Percentiles rank a stretch among this genome's conserved stretches.
phyloP scores from a whole-genome alignment of 2,797 vertebrate species.

The Poeciliopsis presidionis region DNA sequence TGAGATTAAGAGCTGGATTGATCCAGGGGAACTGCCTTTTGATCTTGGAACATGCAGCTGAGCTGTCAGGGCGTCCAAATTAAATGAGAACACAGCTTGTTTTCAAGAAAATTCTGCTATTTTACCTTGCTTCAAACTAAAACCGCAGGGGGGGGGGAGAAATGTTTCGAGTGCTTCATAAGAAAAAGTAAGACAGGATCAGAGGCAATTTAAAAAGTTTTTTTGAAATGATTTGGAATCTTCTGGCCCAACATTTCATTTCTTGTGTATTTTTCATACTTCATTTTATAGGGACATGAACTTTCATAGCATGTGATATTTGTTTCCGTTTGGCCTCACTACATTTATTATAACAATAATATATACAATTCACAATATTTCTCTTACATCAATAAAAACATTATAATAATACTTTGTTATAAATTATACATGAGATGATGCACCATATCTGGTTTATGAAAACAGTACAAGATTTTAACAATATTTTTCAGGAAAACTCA shows the following conservation, averaged over 20 bases:
- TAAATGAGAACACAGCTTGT: background rate
- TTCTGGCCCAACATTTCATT: background rate
- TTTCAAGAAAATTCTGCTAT: background rate
- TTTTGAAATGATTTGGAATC: background rate
- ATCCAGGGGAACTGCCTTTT: conserved; percentile 10
- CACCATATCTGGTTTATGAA: background rate
- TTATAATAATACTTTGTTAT: no score
- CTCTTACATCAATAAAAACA: no score
- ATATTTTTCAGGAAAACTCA: background rate
- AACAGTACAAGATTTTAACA: background rate
- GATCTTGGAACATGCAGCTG: conserved; percentile 12
- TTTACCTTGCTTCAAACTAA: background rate
- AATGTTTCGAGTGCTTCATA: background rate
- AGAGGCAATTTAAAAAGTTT: background rate
- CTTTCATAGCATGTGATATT: background rate
- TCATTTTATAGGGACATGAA: background rate
- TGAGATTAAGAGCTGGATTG: conserved; percentile 20
- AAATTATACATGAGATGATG: background rate
- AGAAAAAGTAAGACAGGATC: background rate
- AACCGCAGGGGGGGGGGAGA: background rate
- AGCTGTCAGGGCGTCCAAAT: background rate
- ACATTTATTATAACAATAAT: no score
- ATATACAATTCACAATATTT: no score
- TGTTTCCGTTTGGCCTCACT: background rate
- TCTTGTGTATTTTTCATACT: background rate